Evolutionary conservation across 2,888 invertebrate genomes (phyloP), one percentile per base, ranked within the genome.

Genomic region (Quadriops clusia): DNA sequence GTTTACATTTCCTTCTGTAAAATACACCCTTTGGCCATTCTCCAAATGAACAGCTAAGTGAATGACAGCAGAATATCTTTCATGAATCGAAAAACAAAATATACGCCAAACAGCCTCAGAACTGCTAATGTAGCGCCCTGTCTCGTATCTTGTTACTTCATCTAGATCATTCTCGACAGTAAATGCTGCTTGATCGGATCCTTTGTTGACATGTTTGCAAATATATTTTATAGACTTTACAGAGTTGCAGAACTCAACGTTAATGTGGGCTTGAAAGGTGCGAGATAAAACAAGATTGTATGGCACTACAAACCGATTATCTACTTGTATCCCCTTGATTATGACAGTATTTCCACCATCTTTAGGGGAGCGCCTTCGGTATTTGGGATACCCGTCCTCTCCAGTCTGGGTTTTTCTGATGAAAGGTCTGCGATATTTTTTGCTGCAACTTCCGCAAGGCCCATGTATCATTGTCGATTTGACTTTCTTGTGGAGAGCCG

Each of bases 391-490:
- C 24, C 49, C 53, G 39, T 53, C 46, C 23, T 31, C 30, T 9
- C 37, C 35, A 17, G 36, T 41, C 13, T 36, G 34, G 18, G 32
- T 34, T 9, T 39, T 37, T 7, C 32, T 23, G 15, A 24, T 11
- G 13, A 42, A 37, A n/a, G 10, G 7, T 24, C 28, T 23, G 17
- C 40, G 39, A 25, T 28, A 46, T 55, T 32, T 17, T 34, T 55
- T 53, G 6, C 44, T 38, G 36, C 56, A 57, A 23, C 27, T 33
- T 32, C 58, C 60, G 42, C 60, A 60, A 29, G 61, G 60, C 17
- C 59, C 59, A 50, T 63, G 56, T 28, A 54, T 46, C 52, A 60
- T 62, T 27, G 54, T 42, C 29, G 24, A 44, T 3, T 9, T 47
- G 9, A 54, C 40, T 33, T 50, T 36, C 12, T 46, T 44, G 41